Evolutionary conservation across 2,888 invertebrate species (phyloP).

Genomic region (Masnerella sp.): DNA sequence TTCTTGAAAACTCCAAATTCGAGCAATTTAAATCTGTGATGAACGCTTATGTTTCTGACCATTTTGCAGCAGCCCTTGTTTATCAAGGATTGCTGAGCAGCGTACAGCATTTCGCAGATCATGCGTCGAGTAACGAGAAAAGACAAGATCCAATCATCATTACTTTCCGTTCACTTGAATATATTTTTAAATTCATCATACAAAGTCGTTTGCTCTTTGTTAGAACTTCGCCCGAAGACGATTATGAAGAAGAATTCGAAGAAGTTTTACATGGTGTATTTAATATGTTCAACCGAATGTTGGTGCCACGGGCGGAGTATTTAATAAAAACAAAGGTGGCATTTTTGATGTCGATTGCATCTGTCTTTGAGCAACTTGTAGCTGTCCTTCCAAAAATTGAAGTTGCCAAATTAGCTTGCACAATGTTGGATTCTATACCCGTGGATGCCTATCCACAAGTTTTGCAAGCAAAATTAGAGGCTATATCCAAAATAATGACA

Average conservation of each 20-base stretch:
- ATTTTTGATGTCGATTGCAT: conserved; percentile 88
- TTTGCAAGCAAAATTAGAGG: conserved; percentile 88
- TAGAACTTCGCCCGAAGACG: conserved; percentile 91
- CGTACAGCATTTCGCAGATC: conserved; percentile 93
- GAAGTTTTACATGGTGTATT: conserved; percentile 92
- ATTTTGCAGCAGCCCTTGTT: conserved; percentile 96
- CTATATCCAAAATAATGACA: conserved; percentile 88
- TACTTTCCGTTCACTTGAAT: conserved; percentile 93
- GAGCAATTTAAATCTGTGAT: conserved; percentile 96
- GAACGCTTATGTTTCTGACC: conserved; percentile 95
- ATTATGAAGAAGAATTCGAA: conserved; percentile 94
- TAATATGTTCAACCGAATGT: conserved; percentile 87
- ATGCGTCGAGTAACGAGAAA: conserved; percentile 87
- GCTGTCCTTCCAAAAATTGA: conserved; percentile 87
- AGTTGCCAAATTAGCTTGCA: conserved; percentile 87
- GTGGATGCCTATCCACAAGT: conserved; percentile 84
- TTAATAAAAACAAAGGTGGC: conserved; percentile 90
- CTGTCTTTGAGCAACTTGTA: conserved; percentile 89
- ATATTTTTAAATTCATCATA: conserved; percentile 94
- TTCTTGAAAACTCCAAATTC: conserved; percentile 93
- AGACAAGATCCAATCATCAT: conserved; percentile 94
- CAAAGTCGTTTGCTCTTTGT: conserved; percentile 91
- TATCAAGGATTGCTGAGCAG: conserved; percentile 94
- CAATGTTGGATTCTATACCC: conserved; percentile 88
- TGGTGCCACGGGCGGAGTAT: conserved; percentile 84